phyloP scores from a whole-genome alignment of 2,797 vertebrate genomes.

The Loriculus beryllinus region DNA sequence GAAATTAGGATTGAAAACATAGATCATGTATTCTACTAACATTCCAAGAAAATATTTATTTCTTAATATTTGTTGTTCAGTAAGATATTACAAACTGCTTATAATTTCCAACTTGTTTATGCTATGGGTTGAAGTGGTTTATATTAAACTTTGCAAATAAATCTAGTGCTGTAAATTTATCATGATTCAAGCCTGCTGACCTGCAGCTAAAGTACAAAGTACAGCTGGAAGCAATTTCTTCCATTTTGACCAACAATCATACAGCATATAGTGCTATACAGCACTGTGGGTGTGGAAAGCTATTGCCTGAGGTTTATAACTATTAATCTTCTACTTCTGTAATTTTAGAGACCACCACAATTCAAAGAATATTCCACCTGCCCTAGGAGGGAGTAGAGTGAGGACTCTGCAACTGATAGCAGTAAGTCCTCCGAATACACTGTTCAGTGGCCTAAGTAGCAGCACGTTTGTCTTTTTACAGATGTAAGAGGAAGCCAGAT shows the following conservation, averaged over 20 bases:
- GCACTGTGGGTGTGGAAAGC: not conserved
- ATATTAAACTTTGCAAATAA: constrained; percentile 4
- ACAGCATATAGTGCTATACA: not conserved
- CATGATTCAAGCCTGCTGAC: not conserved
- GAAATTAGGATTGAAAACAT: constrained; percentile 68
- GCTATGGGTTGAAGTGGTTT: not conserved
- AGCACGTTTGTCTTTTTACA: not conserved
- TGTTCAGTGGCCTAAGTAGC: not conserved
- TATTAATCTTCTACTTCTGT: not conserved
- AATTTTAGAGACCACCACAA: not conserved
- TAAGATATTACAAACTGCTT: constrained; percentile 47
- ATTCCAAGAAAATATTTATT: constrained; percentile 68
- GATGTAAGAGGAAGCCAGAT: not conserved
- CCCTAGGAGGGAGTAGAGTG: not conserved
- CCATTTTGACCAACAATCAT: not conserved
- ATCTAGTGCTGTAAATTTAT: not conserved
- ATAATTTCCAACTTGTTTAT: constrained; percentile 57
- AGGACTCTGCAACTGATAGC: not conserved
- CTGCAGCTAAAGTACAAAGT: not conserved
- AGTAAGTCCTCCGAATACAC: not conserved
- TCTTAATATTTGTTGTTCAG: constrained; percentile 60
- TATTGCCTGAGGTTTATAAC: not conserved
- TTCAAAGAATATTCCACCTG: not conserved
- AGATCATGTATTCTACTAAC: constrained; percentile 54
- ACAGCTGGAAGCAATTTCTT: not conserved